Evolutionary conservation across 2,113 vertebrate genomes (phyloP).

Genomic region (Sus scrofa): DNA sequence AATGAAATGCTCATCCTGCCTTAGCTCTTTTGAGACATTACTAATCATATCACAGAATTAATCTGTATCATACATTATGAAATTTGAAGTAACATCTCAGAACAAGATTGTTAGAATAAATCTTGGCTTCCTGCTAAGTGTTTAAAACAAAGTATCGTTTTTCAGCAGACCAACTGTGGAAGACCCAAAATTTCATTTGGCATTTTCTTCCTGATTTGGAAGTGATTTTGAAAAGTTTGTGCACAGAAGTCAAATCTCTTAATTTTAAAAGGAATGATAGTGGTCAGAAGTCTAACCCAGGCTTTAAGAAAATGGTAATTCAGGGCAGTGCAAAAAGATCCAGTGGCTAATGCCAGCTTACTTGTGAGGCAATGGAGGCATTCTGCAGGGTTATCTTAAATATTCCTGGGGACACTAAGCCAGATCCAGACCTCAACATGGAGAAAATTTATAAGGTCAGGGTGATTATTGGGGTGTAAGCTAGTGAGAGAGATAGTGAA

Average conservation of each 20-base stretch:
- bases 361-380: background rate
- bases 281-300: background rate
- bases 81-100: conserved; percentile 68
- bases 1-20: conserved; percentile 45
- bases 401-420: background rate
- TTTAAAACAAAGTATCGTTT: background rate
- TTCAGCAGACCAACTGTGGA: background rate
- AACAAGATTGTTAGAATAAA: conserved; percentile 53
- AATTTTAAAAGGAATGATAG: background rate
- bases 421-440: background rate
- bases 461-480: background rate
- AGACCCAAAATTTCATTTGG: background rate
- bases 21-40: conserved; percentile 66
- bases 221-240: conserved; percentile 47
- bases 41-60: conserved; percentile 67
- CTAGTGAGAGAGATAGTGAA: background rate
- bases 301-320: background rate
- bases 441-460: background rate
- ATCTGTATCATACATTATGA: conserved; percentile 70
- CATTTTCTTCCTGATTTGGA: background rate
- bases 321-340: background rate
- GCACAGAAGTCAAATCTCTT: background rate
- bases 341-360: background rate
- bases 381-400: background rate
- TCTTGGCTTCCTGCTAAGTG: background rate